Conservation (phyloP, 2,797 vertebrate species). For the Lepus oiostolus region DNA sequence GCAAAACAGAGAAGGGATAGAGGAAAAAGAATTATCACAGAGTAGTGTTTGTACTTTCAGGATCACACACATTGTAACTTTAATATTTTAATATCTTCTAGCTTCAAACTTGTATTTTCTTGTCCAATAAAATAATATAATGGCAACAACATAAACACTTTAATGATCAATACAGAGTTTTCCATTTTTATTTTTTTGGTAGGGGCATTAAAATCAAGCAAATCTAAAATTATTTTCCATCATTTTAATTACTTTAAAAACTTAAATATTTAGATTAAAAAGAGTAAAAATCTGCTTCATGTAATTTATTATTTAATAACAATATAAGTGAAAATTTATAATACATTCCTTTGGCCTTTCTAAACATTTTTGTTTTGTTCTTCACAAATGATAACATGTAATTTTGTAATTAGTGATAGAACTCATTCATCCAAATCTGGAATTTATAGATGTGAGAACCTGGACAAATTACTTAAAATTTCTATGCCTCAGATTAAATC, state of each 20-base stretch:
- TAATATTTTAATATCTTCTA: background rate
- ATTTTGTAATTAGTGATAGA: background rate
- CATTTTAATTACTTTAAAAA: background rate
- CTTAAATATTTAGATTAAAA: background rate
- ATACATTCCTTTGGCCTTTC: background rate
- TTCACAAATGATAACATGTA: background rate
- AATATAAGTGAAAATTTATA: background rate
- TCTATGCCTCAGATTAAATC: background rate
- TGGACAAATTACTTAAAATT: background rate
- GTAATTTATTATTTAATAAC: background rate
- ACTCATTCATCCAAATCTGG: background rate
- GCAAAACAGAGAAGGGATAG: background rate
- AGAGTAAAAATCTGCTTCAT: background rate
- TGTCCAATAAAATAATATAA: background rate
- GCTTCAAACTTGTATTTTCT: background rate
- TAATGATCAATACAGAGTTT: accelerated
- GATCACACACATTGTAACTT: background rate
- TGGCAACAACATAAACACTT: background rate
- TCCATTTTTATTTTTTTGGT: background rate
- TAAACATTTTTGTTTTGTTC: background rate
- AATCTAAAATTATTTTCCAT: background rate
- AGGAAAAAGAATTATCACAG: background rate
- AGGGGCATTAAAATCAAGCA: background rate
- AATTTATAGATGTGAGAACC: background rate
- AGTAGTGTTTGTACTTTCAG: background rate